A percentile compares a stretch with the other conserved stretches of the same genome.
phyloP scores from a whole-genome alignment of 2,797 vertebrate species.

The Cirrhinus mrigala region DNA sequence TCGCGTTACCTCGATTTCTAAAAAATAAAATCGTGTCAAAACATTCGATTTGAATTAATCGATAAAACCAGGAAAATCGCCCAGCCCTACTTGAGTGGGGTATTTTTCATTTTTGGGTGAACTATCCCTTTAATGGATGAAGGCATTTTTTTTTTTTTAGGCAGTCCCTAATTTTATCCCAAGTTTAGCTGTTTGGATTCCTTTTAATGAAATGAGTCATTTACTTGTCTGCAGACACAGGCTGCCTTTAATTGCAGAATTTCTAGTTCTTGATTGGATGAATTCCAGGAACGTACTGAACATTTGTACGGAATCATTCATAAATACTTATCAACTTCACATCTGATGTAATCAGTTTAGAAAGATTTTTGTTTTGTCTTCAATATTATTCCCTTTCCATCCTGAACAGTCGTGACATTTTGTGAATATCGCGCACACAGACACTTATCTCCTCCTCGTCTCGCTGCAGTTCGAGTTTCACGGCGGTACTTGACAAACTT shows the following conservation, averaged over 20 bases:
- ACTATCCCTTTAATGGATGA: no score
- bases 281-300: background rate
- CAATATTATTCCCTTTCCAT: background rate
- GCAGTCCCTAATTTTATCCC: no score
- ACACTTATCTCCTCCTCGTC: background rate
- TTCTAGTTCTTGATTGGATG: background rate
- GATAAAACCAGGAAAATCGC: no score
- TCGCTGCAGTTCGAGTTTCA: background rate
- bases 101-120: no score
- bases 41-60: no score
- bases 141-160: no score
- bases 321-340: background rate
- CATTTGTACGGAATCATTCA: background rate
- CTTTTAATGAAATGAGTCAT: background rate
- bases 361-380: constrained; percentile 21
- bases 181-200: no score
- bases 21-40: no score
- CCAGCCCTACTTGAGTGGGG: no score
- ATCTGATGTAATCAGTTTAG: background rate
- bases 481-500: constrained; percentile 38
- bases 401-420: background rate
- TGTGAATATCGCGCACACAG: background rate
- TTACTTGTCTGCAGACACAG: background rate
- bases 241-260: background rate
- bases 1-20: no score